Evolutionary conservation across 1,140 invertebrate genomes (phyloP), one percentile per base, ranked within the genome.

Genomic region (Steinernema feltiae): DNA sequence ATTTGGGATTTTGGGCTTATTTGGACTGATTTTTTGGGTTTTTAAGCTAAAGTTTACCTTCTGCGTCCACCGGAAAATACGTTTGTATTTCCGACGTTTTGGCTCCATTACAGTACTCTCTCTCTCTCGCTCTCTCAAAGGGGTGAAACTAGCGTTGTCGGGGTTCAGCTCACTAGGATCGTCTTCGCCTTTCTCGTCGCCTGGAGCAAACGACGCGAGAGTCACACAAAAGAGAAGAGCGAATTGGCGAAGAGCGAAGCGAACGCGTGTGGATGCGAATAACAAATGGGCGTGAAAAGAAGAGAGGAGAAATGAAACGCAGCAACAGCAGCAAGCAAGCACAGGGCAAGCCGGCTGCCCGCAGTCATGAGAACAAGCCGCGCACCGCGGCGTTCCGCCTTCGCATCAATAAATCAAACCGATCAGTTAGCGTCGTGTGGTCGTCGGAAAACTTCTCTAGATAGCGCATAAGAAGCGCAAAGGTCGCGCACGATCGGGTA

Each of bases 51-150:
- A 46, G 41, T 46, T 46, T 46, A 73, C 72, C 72, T 73, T 73
- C 12, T 73, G 71, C 1, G 48, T 73, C 72, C 72, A 73, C 15
- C 72, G 48, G 71, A 73, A 73, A 71, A 73, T 48, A n/a, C 41
- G 41, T 46, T 46, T 46, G n/a, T 46, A n/a, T 46, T n/a, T 46
- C 7, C 41, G 41, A 46, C 41, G 41, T 46, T 46, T 46, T n/a
- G 41, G 41, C 41, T 46, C 41, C 41, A 46, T n/a, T n/a, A n/a
- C n/a, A n/a, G n/a, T 46, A n/a, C n/a, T 46, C 41, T n/a, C 7
- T n/a, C 41, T 46, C 7, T 7, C 41, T 46, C 41, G 41, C 41
- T 7, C 7, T 7, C 41, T 12, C 7, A 46, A n/a, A n/a, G 7
- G 7, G 41, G 7, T 12, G 41, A 46, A 46, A 46, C 41, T n/a